Evolutionary conservation across 1,140 invertebrate species (phyloP), one percentile per base, ranked within the genome.

Genomic region (Stegodyphus dumicola): DNA sequence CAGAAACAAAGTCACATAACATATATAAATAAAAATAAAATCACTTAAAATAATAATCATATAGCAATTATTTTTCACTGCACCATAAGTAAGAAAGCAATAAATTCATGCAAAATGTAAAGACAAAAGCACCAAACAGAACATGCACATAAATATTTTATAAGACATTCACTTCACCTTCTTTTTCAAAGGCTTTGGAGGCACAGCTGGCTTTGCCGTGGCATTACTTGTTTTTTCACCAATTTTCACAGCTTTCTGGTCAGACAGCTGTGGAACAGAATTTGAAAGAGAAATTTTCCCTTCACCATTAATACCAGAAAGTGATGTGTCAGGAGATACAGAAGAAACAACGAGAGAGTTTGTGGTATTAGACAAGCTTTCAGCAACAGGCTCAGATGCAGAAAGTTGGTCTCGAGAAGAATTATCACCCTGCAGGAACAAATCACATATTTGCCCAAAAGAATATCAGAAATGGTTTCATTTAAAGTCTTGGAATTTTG

Each of bases 101-200:
- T 33, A 33, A 33, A 33, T 33, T 33, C 33, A 33, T 33, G 33
- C 33, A 33, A 33, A 33, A 33, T 33, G 33, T 33, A 33, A 33
- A 33, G 33, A 33, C 33, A 33, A 3, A 33, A 33, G 7, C 11
- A 67, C 65, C 65, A 17, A 18, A 7, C 65, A 67, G 7, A 2
- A 67, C 65, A 67, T 17, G 10, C 7, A 67, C 65, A 67, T 67
- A 7, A 2, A 67, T 13, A 7, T n/a, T 6, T 33, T 33, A 33
- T 33, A 33, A 33, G 33, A 33, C 33, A 33, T 33, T 33, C 33
- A 76, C 64, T 78, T 86, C 84, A 86, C 84, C 84, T 86, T 86
- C 84, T 86, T 86, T 65, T 86, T 86, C 53, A 85, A 71, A 52
- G 84, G 84, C 75, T 85, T 85, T 51, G 81, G 81, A 6, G 81